A percentile compares a stretch with the other conserved stretches of the same genome.
phyloP scores from a whole-genome alignment of 2,113 vertebrate species.

The Proterorhinus semilunaris region DNA sequence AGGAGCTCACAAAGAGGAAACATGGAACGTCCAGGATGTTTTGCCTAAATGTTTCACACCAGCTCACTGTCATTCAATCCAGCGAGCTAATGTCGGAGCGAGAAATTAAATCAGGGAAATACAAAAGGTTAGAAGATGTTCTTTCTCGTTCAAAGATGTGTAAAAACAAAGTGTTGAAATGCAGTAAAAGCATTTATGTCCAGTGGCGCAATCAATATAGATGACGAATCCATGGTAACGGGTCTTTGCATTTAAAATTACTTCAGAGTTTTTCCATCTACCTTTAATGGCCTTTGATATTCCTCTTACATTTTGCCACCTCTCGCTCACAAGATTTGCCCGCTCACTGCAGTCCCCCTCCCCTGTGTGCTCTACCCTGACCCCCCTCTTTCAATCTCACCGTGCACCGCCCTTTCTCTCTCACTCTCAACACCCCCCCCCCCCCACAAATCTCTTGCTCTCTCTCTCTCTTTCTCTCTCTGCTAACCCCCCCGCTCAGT shows the following conservation, averaged over 20 bases:
- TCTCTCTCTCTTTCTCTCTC: conserved; percentile 18
- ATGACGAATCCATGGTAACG: background rate
- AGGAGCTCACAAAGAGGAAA: conserved; percentile 33
- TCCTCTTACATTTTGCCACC: conserved; percentile 33
- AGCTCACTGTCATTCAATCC: background rate
- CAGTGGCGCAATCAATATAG: background rate
- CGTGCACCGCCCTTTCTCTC: conserved; percentile 31
- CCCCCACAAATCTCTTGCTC: conserved; percentile 20
- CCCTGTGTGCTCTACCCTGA: conserved; percentile 37
- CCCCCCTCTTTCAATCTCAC: background rate
- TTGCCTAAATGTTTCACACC: background rate
- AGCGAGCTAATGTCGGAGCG: background rate
- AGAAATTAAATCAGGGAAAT: background rate
- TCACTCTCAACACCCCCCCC: conserved; percentile 8
- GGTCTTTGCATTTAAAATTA: conserved; percentile 17
- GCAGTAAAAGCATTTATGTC: background rate
- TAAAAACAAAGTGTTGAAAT: background rate
- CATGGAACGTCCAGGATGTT: background rate
- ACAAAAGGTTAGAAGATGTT: background rate
- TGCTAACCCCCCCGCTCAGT: conserved; percentile 33
- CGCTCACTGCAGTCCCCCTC: conserved; percentile 59
- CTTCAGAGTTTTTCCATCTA: conserved; percentile 34
- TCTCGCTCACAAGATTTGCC: conserved; percentile 47
- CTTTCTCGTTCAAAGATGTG: background rate
- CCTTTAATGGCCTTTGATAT: conserved; percentile 15